Conservation (phyloP, 2,888 invertebrate species). For the Ceramica pisi region DNA sequence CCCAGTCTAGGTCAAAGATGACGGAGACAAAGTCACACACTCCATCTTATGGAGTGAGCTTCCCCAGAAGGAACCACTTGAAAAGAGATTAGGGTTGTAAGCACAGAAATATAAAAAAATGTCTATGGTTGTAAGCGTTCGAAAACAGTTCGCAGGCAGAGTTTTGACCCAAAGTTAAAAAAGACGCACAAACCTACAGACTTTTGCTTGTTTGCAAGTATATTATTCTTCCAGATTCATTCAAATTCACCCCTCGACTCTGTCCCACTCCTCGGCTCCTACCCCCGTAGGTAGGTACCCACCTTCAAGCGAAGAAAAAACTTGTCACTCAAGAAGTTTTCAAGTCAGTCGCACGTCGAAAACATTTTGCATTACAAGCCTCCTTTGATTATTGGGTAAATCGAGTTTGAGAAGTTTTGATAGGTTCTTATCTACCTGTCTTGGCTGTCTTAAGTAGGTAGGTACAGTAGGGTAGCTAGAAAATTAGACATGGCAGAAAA, state of each 20-base stretch:
- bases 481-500: too few species aligned
- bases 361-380: slow-evolving; percentile 71
- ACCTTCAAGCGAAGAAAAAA: slow-evolving; percentile 54
- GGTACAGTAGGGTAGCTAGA: slow-evolving; percentile 6
- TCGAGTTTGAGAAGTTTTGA: slow-evolving; percentile 61
- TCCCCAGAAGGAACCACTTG: too few species aligned
- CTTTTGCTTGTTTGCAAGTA: not conserved
- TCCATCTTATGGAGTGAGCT: too few species aligned
- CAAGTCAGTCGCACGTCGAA: slow-evolving; percentile 55
- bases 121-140: too few species aligned
- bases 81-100: too few species aligned
- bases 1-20: too few species aligned
- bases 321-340: slow-evolving; percentile 69
- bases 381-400: slow-evolving; percentile 65
- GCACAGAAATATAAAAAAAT: too few species aligned
- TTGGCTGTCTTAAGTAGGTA: too few species aligned
- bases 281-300: not conserved
- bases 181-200: not conserved
- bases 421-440: not conserved
- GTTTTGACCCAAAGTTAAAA: too few species aligned
- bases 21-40: too few species aligned
- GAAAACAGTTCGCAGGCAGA: too few species aligned
- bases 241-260: slow-evolving; percentile 68
- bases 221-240: slow-evolving; percentile 47
- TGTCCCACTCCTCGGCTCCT: slow-evolving; percentile 7